Evolutionary conservation across 2,113 vertebrate species (phyloP).

Genomic region (Protomyctophum bolini): DNA sequence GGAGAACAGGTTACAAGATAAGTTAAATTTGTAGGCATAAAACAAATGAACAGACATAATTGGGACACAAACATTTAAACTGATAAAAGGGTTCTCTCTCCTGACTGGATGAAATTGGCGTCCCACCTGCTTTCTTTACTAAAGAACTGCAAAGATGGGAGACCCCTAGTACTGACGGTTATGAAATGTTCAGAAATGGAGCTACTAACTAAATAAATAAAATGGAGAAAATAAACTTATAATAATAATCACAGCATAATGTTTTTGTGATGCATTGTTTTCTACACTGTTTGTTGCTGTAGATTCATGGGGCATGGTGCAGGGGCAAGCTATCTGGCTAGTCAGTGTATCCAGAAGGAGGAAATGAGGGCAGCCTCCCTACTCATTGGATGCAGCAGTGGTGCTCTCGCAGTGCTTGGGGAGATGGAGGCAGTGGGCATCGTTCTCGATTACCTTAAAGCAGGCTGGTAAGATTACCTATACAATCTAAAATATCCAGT

Average conservation of each 20-base stretch:
- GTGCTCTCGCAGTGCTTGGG: constrained; percentile 85
- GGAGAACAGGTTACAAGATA: too few relatives aligned
- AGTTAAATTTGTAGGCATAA: too few relatives aligned
- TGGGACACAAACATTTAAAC: too few relatives aligned
- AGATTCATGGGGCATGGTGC: constrained; percentile 92
- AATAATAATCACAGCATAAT: too few relatives aligned
- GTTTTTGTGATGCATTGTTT: too few relatives aligned
- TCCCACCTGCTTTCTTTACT: background rate
- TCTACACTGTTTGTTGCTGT: background rate
- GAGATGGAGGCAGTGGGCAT: constrained; percentile 88
- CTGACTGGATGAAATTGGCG: too few relatives aligned
- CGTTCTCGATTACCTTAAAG: constrained; percentile 88
- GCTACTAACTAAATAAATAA: too few relatives aligned
- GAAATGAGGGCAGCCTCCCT: constrained; percentile 83
- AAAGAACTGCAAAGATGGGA: too few relatives aligned
- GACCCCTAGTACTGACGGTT: too few relatives aligned
- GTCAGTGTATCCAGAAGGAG: constrained; percentile 78
- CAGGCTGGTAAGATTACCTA: constrained; percentile 85
- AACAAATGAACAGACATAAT: too few relatives aligned
- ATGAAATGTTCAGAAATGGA: too few relatives aligned
- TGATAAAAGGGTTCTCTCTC: background rate
- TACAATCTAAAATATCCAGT: background rate
- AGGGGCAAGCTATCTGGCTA: constrained; percentile 84
- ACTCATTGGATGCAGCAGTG: constrained; percentile 92
- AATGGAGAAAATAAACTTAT: too few relatives aligned